These are phyloP conservation scores for Panthera uncia DNA, from an alignment of 2,113 vertebrate genomes.

Conservation along the genomic window DNA sequence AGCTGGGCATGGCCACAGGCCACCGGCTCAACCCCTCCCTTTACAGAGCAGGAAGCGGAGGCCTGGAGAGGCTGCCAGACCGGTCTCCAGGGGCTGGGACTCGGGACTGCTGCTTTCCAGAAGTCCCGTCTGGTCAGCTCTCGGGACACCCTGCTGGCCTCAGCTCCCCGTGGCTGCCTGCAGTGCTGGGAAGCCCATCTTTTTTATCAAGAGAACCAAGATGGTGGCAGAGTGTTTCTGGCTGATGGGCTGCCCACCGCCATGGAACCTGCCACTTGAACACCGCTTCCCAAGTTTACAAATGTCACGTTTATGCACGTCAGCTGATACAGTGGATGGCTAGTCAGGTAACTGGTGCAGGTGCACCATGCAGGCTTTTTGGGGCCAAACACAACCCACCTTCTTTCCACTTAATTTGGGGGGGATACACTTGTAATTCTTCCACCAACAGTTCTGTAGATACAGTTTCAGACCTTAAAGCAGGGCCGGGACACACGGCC, in stretches of 20 bases:
- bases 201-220: fast-evolving
- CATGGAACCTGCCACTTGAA: fast-evolving
- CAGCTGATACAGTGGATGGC: fast-evolving
- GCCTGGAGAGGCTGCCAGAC: background rate
- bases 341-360: fast-evolving
- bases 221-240: background rate
- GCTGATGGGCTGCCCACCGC: fast-evolving
- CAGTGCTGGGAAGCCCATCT: fast-evolving
- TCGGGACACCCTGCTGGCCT: background rate
- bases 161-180: background rate
- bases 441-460: background rate
- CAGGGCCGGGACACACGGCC: fast-evolving
- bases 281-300: fast-evolving
- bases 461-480: background rate
- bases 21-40: background rate
- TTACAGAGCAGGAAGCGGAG: background rate
- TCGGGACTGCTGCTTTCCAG: background rate
- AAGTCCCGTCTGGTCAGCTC: background rate
- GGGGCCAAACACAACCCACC: background rate
- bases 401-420: background rate
- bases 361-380: background rate
- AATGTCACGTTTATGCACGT: fast-evolving
- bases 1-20: background rate
- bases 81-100: background rate
- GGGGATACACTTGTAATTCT: background rate